phyloP scores from a whole-genome alignment of 2,797 vertebrate genomes.

The Hoplostethus atlanticus region DNA sequence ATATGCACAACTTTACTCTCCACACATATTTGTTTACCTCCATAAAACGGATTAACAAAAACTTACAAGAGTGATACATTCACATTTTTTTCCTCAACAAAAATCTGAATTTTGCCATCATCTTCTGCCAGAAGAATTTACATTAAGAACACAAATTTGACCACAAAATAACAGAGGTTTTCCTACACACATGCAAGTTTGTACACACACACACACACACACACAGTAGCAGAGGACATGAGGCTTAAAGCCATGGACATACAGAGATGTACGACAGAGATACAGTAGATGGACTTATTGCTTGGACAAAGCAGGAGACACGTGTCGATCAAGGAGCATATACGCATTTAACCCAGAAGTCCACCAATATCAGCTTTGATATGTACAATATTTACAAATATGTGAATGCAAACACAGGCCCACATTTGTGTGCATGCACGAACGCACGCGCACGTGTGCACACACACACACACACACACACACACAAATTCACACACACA shows the following conservation, averaged over 20 bases:
- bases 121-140: constrained; percentile 64
- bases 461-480: constrained; percentile 31
- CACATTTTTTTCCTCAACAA: constrained; percentile 81
- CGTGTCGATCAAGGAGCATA: constrained; percentile 40
- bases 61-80: constrained; percentile 88
- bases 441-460: constrained; percentile 24
- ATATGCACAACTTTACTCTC: constrained; percentile 64
- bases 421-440: constrained; percentile 19
- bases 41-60: constrained; percentile 76
- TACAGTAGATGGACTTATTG: constrained; percentile 48
- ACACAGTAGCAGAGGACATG: constrained; percentile 45
- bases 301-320: constrained; percentile 60
- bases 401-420: constrained; percentile 51
- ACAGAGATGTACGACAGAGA: constrained; percentile 67
- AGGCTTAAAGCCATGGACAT: constrained; percentile 58
- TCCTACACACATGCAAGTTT: constrained; percentile 89
- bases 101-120: constrained; percentile 70
- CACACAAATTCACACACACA: constrained; percentile 39
- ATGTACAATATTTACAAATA: constrained; percentile 79
- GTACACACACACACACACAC: background rate
- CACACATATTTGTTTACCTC: constrained; percentile 72
- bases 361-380: constrained; percentile 72
- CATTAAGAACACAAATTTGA: constrained; percentile 72
- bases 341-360: constrained; percentile 61
- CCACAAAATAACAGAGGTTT: constrained; percentile 71